Conservation (phyloP, 2,113 vertebrate genomes). For the Melanocharis versteri region DNA sequence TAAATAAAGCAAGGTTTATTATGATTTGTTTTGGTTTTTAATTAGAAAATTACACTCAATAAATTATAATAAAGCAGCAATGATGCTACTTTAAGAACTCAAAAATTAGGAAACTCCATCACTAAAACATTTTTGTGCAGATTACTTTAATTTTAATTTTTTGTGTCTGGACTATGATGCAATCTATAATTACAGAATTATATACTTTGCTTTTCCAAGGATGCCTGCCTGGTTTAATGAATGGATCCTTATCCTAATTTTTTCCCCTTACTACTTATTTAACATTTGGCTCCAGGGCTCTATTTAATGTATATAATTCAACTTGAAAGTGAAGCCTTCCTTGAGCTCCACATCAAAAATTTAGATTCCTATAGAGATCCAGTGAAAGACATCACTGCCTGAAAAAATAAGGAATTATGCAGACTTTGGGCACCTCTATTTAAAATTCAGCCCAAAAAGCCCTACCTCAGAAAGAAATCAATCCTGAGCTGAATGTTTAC, state of each 20-base stretch:
- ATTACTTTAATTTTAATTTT: background rate
- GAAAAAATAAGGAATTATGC: background rate
- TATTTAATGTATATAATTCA: background rate
- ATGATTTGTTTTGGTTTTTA: background rate
- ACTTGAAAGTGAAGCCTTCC: background rate
- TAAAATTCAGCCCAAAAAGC: background rate
- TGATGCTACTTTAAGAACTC: background rate
- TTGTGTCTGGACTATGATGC: background rate
- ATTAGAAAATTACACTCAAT: background rate
- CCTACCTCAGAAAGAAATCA: background rate
- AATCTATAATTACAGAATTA: slow-evolving; percentile 36
- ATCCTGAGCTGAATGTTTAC: background rate
- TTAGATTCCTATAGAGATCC: background rate
- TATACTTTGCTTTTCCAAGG: background rate
- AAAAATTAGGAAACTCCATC: background rate
- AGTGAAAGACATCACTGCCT: background rate
- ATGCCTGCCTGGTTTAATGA: background rate
- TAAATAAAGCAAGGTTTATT: background rate
- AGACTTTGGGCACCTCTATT: background rate
- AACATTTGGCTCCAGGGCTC: background rate
- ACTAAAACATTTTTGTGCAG: background rate
- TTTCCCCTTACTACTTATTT: background rate
- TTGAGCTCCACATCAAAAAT: background rate
- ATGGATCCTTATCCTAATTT: background rate
- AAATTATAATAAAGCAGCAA: background rate